phyloP scores from a whole-genome alignment of 1,140 invertebrate genomes.

The Palaemon carinicauda region DNA sequence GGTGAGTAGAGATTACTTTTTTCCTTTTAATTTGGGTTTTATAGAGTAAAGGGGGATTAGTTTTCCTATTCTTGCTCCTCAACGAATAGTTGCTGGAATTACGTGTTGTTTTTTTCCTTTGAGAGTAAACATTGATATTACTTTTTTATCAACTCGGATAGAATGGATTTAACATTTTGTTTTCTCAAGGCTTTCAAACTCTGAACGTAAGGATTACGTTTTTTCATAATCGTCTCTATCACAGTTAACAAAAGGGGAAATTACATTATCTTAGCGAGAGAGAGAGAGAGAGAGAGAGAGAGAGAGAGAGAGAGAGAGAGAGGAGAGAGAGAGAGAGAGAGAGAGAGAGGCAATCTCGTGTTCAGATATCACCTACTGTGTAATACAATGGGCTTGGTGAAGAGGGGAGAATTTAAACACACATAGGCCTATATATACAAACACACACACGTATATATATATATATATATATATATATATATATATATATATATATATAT shows the following conservation, averaged over 20 bases:
- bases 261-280: too few relatives aligned
- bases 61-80: too few relatives aligned
- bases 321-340: neutral
- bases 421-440: neutral
- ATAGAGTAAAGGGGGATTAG: neutral
- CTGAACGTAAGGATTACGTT: too few relatives aligned
- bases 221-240: too few relatives aligned
- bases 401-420: neutral
- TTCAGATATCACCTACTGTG: too few relatives aligned
- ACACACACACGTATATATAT: neutral
- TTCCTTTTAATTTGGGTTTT: neutral
- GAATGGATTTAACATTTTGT: too few relatives aligned
- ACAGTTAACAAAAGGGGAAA: too few relatives aligned
- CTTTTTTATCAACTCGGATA: neutral
- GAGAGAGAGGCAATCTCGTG: neutral
- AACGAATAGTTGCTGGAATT: too few relatives aligned
- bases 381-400: too few relatives aligned
- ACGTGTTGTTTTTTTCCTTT: too few relatives aligned
- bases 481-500: neutral
- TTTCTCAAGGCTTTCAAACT: too few relatives aligned
- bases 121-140: too few relatives aligned
- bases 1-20: slow-evolving; percentile 14
- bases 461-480: neutral
- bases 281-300: neutral
- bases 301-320: neutral